Percentiles rank a stretch among this genome's conserved stretches.
phyloP scores from a whole-genome alignment of 2,113 vertebrate species.

The Carassius auratus region DNA sequence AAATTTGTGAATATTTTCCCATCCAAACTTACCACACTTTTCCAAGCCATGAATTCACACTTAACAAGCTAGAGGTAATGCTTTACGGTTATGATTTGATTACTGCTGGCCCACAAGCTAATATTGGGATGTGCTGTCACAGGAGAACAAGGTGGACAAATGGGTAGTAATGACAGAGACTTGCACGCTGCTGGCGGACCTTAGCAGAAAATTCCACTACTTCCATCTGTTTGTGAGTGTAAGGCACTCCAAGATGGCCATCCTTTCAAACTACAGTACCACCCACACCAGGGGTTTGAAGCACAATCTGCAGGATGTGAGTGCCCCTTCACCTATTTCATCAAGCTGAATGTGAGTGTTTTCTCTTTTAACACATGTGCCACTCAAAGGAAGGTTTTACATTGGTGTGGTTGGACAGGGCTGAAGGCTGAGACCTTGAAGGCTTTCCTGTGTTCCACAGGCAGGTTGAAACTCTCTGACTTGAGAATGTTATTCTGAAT shows the following conservation, averaged over 20 bases:
- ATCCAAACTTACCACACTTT: neutral
- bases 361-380: constrained; percentile 44
- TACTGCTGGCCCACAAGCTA: constrained; percentile 16
- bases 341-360: constrained; percentile 45
- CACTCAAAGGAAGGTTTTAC: neutral
- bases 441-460: neutral
- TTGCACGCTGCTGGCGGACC: constrained; percentile 52
- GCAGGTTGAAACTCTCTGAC: neutral
- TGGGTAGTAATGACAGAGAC: constrained; percentile 54
- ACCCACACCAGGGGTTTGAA: constrained; percentile 56
- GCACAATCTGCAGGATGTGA: constrained; percentile 39
- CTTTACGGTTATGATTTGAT: constrained; percentile 36
- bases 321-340: constrained; percentile 46
- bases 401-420: neutral
- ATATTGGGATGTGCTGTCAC: constrained; percentile 1
- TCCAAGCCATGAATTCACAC: neutral
- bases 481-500: neutral
- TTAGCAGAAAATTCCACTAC: constrained; percentile 50
- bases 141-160: constrained; percentile 45
- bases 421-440: neutral
- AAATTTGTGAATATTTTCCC: neutral
- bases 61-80: constrained; percentile 22
- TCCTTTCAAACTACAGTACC: constrained; percentile 32
- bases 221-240: constrained; percentile 60
- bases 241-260: constrained; percentile 46